Base-by-base conservation (phyloP, 2,113 vertebrate species). In the Okapia johnstoni region DNA sequence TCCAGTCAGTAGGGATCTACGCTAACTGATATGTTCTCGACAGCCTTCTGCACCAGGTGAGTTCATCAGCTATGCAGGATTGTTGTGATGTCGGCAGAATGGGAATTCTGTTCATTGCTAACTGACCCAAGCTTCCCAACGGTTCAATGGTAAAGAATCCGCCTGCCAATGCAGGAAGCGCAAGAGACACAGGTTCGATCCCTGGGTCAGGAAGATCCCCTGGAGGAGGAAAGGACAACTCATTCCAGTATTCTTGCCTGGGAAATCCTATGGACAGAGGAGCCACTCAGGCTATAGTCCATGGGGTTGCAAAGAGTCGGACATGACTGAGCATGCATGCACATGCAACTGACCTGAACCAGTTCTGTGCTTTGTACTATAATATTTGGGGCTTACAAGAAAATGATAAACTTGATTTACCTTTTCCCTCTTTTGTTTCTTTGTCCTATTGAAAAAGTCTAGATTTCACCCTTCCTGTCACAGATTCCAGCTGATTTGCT, bases 1-100 rank as follows among this genome's bases (percentile, higher is more conserved):
- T 98, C 98, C 97, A 99, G 98, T 99, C 99, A 98, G 99, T 98
- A 98, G 98, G 98, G 98, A 98, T 98, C 98, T 97, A 97, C 98
- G 98, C 98, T 99, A 98, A 99, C 99, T 99, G 99, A 99, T 99
- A 99, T 98, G 98, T 99, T 99, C 99, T 99, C 98, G 98, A 99
- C 99, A 99, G 97, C 98, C 96, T 95, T 98, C 98, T 97, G 95
- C 98, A 98, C 98, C 98, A 98, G 98, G 98, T 94, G 97, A 99
- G 98, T 99, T 99, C 99, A 98, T 99, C 99, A 98, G 98, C 98
- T 98, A 98, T 99, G 99, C 99, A 98, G 98, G 99, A 98, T 98
- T 98, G 97, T 98, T 97, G 97, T 85, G 98, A 98, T 98, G 98
- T 99, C 98, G 98, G 98, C 88, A 77, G 92, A 95, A 97, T 92